Evolutionary conservation across 2,797 vertebrate genomes (phyloP).

Genomic region (Dicrostonyx torquatus): DNA sequence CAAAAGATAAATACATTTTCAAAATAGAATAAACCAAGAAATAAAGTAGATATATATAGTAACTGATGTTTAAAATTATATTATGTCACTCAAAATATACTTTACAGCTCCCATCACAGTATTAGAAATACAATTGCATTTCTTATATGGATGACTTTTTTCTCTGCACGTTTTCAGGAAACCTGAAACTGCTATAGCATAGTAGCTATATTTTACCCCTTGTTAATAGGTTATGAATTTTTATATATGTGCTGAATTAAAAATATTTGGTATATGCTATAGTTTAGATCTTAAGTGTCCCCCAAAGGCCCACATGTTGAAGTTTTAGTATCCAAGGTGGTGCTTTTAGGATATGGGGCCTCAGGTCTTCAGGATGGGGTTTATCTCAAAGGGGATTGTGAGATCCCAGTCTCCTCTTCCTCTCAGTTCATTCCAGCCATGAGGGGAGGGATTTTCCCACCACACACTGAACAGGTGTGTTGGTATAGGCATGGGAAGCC

Average conservation of each 20-base stretch:
- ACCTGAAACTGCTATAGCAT: not conserved
- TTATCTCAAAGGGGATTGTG: not conserved
- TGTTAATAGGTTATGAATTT: conserved; percentile 5
- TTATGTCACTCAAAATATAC: not conserved
- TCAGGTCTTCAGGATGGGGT: not conserved
- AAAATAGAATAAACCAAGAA: conserved; percentile 25
- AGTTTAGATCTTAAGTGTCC: not conserved
- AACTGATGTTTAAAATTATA: not conserved
- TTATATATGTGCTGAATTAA: not conserved
- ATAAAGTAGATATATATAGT: not conserved
- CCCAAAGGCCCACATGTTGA: not conserved
- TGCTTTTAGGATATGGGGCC: not conserved
- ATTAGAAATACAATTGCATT: not conserved
- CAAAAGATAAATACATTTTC: not conserved
- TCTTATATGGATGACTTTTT: not conserved
- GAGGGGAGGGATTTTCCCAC: not conserved
- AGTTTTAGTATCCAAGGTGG: not conserved
- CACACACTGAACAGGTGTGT: not conserved
- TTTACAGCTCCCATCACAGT: not conserved
- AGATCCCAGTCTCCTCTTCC: not conserved
- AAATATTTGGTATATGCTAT: not conserved
- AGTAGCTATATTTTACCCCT: not conserved
- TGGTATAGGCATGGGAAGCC: not conserved
- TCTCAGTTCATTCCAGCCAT: not conserved
- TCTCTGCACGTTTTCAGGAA: conserved; percentile 30